A percentile compares a stretch with the other conserved stretches of the same genome.
Evolutionary conservation across 2,797 vertebrate genomes (phyloP).

Genomic region (Calcarius lapponicus): DNA sequence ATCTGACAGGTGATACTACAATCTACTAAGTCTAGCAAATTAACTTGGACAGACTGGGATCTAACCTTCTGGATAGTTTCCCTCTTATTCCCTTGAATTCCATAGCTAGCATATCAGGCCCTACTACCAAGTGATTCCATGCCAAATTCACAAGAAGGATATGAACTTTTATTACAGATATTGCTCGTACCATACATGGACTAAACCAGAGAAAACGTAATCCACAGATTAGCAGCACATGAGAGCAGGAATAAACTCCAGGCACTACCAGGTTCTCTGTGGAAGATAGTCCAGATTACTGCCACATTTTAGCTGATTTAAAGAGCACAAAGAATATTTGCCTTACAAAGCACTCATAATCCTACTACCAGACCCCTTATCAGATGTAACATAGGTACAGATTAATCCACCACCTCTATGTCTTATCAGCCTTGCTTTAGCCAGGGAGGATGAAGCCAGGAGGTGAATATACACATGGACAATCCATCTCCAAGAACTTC

Average conservation of each 20-base stretch:
- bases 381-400: not conserved
- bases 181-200: not conserved
- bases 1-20: not conserved
- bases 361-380: not conserved
- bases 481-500: not conserved
- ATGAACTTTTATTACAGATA: not conserved
- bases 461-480: not conserved
- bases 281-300: not conserved
- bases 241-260: not conserved
- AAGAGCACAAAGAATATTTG: not conserved
- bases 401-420: not conserved
- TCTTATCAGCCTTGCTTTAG: not conserved
- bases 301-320: not conserved
- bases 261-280: not conserved
- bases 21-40: not conserved
- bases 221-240: not conserved
- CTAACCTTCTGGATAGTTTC: not conserved
- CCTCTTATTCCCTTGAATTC: not conserved
- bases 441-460: not conserved
- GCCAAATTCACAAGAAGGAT: not conserved
- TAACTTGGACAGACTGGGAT: not conserved
- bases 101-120: not conserved
- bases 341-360: not conserved
- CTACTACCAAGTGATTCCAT: not conserved
- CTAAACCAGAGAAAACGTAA: not conserved